Base-by-base conservation (phyloP, 2,888 invertebrate genomes). In the Sminthurides aquaticus region DNA sequence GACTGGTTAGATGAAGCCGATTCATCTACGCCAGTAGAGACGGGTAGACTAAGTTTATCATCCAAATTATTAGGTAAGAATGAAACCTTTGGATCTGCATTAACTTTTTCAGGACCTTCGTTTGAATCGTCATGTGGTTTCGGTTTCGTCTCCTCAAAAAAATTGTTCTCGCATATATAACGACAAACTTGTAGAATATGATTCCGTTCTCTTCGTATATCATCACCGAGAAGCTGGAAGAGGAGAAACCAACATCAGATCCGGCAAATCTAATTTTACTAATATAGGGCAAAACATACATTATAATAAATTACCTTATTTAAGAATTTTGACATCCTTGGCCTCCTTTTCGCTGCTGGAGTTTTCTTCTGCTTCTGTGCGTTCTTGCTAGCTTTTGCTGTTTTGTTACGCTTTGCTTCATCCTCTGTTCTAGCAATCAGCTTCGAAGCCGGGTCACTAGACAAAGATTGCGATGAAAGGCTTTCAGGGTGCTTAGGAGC, bases 121-220 rank as follows among this genome's bases (percentile, higher is more conserved):
- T n/a, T n/a, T n/a, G n/a, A n/a, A n/a, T n/a, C n/a, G n/a, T 55
- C 26, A 20, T 55, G 26, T 26, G 26, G 18, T 55, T 11, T 25
- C 24, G 34, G 27, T 20, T 22, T 5, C 15, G 2, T n/a, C 2
- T 48, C 72, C 57, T 82, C 83, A 79, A 91, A 90, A 78, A 87
- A 92, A 74, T 90, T 86, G 74, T 88, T 87, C 70, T 86, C 83
- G 29, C 88, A 85, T 59, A 92, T 85, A 80, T 86, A 85, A 72
- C 89, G 85, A 43, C 94, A 85, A 80, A 93, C 94, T 78, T 95
- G 94, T 29, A 92, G 82, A 59, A 95, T 82, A 57, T 89, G 81
- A 79, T 94, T 95, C 61, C 94, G 82, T 79, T 95, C 95, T 74
- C 89, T 88, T 69, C 86, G 82, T 72, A 95, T 90, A 77, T 93